Base-by-base conservation (phyloP, 2,797 vertebrate species). In the Scarus forsteni region DNA sequence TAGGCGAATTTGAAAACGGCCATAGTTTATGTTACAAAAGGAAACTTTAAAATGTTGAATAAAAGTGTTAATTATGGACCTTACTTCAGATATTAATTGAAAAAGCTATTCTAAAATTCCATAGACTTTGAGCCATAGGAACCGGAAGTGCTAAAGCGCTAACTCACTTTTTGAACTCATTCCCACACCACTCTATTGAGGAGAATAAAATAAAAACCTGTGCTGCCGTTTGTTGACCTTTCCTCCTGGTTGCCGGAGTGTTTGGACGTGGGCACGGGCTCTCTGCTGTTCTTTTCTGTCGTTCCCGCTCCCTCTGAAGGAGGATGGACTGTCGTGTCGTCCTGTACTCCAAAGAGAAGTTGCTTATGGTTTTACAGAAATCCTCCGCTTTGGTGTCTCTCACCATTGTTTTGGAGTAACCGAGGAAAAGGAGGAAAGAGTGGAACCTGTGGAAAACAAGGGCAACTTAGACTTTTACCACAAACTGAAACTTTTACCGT, bases 321-420 rank as follows among this genome's bases (percentile, higher is more conserved):
- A 94, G 74, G 57, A 95, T 57, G 71, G 79, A 36, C 38, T 91
- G 87, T 10, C 50, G 81, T 0, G 70, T 75, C 11, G 88, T 80
- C 70, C 92, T 81, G 76, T 92, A 95, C 85, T 95, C 95, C 79
- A 95, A 66, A 2, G 94, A 93, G 9, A 95, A 95, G 89, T 95
- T 90, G 11, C 94, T 94, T 63, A 95, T 85, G 8, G 79, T 94
- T 72, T 87, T 92, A 35, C 94, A 95, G 87, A 95, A 95, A 48
- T 88, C 88, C 62, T 94, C 91, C 0, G 91, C 83, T 57, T 64
- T 91, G 14, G 88, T 94, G 53, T 93, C 91, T 43, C 80, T 88
- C 55, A 89, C 92, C 87, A 91, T 88, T 0, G 84, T 38, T 10
- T 67, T 81, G 1, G 93, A 94, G 81, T 95, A 95, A n/a, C 95